Evolutionary conservation across 2,113 vertebrate species (phyloP), one percentile per base, ranked within the genome.

Genomic region (Phrynosoma blainvillii): DNA sequence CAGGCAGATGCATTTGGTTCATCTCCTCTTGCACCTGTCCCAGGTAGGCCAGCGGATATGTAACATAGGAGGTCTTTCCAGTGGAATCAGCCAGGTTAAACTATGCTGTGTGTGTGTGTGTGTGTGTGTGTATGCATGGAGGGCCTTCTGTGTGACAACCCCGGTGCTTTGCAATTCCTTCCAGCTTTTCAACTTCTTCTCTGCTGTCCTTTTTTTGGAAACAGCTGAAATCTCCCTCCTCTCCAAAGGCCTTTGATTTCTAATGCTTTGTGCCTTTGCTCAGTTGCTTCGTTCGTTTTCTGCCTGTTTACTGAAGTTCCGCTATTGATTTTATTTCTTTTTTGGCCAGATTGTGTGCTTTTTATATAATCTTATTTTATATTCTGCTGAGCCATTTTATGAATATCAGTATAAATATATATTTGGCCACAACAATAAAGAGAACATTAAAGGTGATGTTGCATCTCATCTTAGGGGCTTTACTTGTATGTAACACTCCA

Each of bases 1-100:
- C 93, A 96, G 59, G 78, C 94, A 0, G 97, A 97, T 36, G 95
- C 95, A 0, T 98, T 98, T 47, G 91, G 95, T 4, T 89, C 96
- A 32, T 92, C 97, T 70, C 95, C 97, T 47, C 98, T 99, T 95
- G 66, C 97, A 93, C 84, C 96, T 93, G 96, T 94, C 89, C 82
- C 97, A 92, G 99, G 99, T 99, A 96, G 94, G 96, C 30, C 30
- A 11, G 9, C 2, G 23, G 23, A 47, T 47, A 25, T 1, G 0
- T 32, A 23, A 0, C 13, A 11, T 20, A 25, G 59, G 32, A 7
- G n/a, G 56, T 23, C 32, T 42, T 16, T n/a, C 76, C 27, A 1
- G 2, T 65, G 23, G 27, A 12, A 40, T 73, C 12, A 21, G 20
- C 27, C 14, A 9, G 47, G 23, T 80, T 27, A 79, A 5, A 47